Percentiles rank a stretch among this genome's conserved stretches.
Conservation (phyloP, 2,113 vertebrate species). For the Origma solitaria region DNA sequence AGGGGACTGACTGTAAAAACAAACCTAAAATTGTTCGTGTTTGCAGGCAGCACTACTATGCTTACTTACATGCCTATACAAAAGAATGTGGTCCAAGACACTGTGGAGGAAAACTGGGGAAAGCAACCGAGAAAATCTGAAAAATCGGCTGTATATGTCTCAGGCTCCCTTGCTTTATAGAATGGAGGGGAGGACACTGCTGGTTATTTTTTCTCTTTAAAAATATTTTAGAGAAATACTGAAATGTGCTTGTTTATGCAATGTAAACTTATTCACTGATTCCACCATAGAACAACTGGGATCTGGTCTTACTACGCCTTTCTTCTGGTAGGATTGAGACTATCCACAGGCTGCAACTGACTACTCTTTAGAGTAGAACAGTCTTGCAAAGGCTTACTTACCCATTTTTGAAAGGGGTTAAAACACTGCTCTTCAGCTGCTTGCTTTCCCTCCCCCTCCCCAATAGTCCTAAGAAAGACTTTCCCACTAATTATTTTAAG, state of each 20-base stretch:
- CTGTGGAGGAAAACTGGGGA: not conserved
- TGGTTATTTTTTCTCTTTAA: not conserved
- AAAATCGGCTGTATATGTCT: not conserved
- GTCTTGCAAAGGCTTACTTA: not conserved
- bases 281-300: not conserved
- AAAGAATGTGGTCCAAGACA: not conserved
- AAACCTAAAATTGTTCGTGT: not conserved
- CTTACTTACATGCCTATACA: not conserved
- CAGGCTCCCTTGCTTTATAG: not conserved
- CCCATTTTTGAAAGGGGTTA: not conserved
- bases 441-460: not conserved
- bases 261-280: not conserved
- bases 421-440: not conserved
- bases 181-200: not conserved
- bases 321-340: not conserved
- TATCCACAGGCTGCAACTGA: accelerated
- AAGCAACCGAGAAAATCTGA: not conserved
- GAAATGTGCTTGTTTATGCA: not conserved
- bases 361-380: not conserved
- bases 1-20: conserved; percentile 20
- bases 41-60: not conserved
- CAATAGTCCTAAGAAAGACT: not conserved
- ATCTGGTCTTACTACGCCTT: not conserved
- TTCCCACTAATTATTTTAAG: not conserved
- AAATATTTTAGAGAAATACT: not conserved